Evolutionary conservation across 2,888 invertebrate species (phyloP), one percentile per base, ranked within the genome.

Genomic region (Hirtodrosophila cameraria): DNA sequence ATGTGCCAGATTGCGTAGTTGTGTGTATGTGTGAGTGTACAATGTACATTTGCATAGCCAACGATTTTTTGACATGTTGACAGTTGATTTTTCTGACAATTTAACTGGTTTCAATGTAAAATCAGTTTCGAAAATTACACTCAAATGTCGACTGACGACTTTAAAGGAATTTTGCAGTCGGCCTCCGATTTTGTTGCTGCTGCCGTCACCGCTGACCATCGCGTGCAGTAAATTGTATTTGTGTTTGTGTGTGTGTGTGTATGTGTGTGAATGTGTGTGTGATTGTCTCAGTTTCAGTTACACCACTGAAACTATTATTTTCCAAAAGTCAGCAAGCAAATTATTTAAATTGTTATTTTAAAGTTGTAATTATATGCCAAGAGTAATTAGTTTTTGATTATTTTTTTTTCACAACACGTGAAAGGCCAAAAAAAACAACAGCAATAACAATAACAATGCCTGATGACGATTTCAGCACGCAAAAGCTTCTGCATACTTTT

Each of bases 11-110:
- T 78, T 64, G 54, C 62, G 30, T 64, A 38, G 42, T 12, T 18
- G 18, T 57, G 42, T 46, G 28, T 35, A 7, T 45, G 9, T 42
- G 13, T 39, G 11, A 28, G 9, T 20, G 1, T 41, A 49, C 31
- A 54, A 42, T 71, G 57, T 72, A 61, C 85, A 88, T 82, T 86
- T 79, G 81, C 85, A 84, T 86, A 84, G 76, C 76, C 87, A 79
- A 75, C 85, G 85, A 81, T 85, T 89, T 88, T 88, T 83, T 88
- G 88, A 88, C 88, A 88, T 84, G 90, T 88, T 88, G 88, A 88
- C 90, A 88, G 89, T 86, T 88, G 88, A 88, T 89, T 88, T 89
- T 89, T 89, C 88, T 88, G 88, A 89, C 88, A 88, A 88, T 88
- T 88, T 89, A 88, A 89, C 90, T 89, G 88, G 88, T 87, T 86